Percentiles rank a stretch among this genome's conserved stretches.
These are phyloP conservation scores for Conomelus anceps DNA, from an alignment of 2,888 invertebrate genomes.

Conservation along the genomic window DNA sequence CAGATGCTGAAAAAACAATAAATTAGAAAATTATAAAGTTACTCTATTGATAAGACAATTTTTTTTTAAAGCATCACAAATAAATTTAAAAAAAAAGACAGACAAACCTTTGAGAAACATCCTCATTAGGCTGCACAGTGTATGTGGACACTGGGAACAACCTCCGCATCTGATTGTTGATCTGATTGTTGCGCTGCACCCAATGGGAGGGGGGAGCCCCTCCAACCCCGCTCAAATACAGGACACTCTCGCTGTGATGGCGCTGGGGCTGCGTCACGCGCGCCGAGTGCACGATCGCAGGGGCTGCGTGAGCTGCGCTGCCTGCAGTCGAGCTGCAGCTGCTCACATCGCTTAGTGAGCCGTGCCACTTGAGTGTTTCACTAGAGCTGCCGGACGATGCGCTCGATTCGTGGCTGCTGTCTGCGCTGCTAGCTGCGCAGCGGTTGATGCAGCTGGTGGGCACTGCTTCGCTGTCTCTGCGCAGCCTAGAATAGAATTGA, in stretches of 20 bases:
- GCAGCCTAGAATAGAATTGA: slow-evolving; percentile 40
- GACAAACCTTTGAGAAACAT: slow-evolving; percentile 28
- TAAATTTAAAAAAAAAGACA: neutral
- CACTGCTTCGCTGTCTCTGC: slow-evolving; percentile 52
- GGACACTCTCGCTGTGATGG: slow-evolving; percentile 68
- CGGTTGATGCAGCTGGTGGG: slow-evolving; percentile 32
- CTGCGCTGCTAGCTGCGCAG: slow-evolving; percentile 53
- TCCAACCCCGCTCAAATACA: slow-evolving; percentile 54
- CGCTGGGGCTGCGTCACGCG: slow-evolving; percentile 69
- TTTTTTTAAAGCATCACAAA: neutral
- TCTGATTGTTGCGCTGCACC: slow-evolving; percentile 38
- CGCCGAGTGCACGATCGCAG: slow-evolving; percentile 68
- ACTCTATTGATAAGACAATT: neutral
- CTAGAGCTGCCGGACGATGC: slow-evolving; percentile 48
- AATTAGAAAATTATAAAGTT: no score
- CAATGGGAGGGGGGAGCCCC: no score
- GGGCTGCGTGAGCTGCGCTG: slow-evolving; percentile 44
- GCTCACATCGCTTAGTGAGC: slow-evolving; percentile 66
- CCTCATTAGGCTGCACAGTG: slow-evolving; percentile 48
- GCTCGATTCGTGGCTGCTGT: slow-evolving; percentile 33
- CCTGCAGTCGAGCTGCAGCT: slow-evolving; percentile 36
- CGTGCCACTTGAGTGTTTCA: slow-evolving; percentile 73
- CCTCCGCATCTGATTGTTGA: slow-evolving; percentile 51
- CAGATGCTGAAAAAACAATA: no score
- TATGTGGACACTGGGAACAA: slow-evolving; percentile 65